Evolutionary conservation across 2,888 invertebrate genomes (phyloP).

Genomic region (Dolichomitus sp.): DNA sequence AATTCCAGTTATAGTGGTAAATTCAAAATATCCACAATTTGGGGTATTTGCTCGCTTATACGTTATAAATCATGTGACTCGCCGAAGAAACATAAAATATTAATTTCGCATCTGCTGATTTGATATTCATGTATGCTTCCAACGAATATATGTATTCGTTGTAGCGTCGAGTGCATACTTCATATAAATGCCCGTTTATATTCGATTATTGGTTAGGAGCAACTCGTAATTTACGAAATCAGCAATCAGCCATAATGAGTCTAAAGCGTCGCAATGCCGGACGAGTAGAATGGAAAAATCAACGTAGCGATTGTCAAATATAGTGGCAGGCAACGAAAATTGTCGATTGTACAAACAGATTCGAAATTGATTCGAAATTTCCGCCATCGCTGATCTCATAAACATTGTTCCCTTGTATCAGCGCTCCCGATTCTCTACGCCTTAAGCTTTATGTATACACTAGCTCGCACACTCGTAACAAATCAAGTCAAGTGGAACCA

Average conservation of each 20-base stretch:
- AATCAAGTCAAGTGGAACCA: constrained; percentile 65
- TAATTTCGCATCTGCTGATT: background rate
- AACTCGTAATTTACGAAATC: constrained; percentile 35
- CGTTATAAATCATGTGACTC: background rate
- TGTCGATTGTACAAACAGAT: constrained; percentile 25
- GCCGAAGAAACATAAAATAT: background rate
- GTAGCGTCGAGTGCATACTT: background rate
- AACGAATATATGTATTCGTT: background rate
- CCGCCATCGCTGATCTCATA: background rate
- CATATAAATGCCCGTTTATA: constrained; percentile 20
- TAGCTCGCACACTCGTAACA: constrained; percentile 37
- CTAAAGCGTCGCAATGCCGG: background rate
- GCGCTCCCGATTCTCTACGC: background rate
- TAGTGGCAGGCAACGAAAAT: background rate
- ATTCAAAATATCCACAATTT: constrained; percentile 5
- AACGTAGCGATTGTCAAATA: constrained; percentile 29
- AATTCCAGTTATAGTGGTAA: background rate
- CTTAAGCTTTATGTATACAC: constrained; percentile 2
- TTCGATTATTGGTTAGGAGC: background rate
- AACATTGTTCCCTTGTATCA: background rate
- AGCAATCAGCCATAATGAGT: constrained; percentile 31
- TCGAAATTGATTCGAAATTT: constrained; percentile 10
- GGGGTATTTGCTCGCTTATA: too few relatives aligned
- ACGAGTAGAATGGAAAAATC: constrained; percentile 26
- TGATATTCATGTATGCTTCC: background rate